phyloP scores from a whole-genome alignment of 2,888 invertebrate genomes.

The Andrena camellia region DNA sequence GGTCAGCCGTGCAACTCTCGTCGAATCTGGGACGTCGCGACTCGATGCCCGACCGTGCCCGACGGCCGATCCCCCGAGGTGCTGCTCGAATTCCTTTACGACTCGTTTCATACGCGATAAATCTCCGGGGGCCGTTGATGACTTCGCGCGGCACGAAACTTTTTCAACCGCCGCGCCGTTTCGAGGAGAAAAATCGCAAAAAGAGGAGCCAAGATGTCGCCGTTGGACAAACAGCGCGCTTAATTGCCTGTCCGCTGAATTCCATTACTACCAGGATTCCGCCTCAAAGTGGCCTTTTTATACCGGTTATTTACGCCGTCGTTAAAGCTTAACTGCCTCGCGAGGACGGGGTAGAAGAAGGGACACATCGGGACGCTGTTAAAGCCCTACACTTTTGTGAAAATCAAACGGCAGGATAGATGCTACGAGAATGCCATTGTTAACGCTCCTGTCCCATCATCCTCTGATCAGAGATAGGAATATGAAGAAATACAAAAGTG shows the following conservation, averaged over 20 bases:
- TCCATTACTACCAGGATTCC: not conserved
- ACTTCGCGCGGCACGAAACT: not conserved
- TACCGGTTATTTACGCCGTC: not conserved
- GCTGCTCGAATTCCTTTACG: no score
- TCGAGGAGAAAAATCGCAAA: not conserved
- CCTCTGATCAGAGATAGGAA: no score
- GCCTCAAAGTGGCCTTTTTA: not conserved
- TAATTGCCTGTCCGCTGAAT: not conserved
- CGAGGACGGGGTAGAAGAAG: not conserved
- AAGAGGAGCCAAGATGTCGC: not conserved
- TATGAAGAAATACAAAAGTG: no score
- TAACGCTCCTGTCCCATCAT: not conserved
- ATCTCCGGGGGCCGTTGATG: not conserved
- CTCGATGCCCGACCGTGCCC: not conserved
- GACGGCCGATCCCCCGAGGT: no score
- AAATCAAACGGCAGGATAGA: no score
- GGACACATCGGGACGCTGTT: not conserved
- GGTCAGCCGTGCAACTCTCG: constrained; percentile 28
- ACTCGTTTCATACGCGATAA: no score
- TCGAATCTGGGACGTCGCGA: constrained; percentile 48
- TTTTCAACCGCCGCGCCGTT: not conserved
- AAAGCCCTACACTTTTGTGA: not conserved
- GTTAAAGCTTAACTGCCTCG: not conserved
- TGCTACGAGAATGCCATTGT: not conserved
- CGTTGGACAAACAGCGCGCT: not conserved